A percentile compares a stretch with the other conserved stretches of the same genome.
Conservation (phyloP, 2,113 vertebrate species). For the Alligator sinensis region DNA sequence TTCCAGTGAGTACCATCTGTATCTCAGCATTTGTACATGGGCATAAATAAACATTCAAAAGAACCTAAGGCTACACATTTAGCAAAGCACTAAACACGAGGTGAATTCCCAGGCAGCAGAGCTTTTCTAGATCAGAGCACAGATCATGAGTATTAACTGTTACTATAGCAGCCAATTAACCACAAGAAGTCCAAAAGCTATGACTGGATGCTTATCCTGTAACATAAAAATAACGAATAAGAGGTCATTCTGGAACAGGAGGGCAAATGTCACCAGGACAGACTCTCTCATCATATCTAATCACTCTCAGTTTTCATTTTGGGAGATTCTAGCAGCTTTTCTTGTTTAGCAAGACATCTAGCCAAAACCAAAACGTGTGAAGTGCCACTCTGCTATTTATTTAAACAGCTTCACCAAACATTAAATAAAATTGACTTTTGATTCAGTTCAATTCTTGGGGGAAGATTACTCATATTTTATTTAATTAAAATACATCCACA, state of each 20-base stretch:
- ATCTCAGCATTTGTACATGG: too few relatives aligned
- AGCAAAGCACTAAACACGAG: neutral
- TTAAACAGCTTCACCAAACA: neutral
- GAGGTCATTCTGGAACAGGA: neutral
- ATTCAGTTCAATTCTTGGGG: neutral
- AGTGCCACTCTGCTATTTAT: neutral
- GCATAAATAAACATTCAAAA: too few relatives aligned
- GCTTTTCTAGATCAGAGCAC: neutral
- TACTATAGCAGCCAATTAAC: neutral
- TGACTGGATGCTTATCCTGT: neutral
- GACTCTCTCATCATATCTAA: neutral
- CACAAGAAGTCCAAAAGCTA: neutral
- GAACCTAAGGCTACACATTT: neutral
- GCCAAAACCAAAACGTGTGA: neutral
- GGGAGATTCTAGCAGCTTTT: neutral
- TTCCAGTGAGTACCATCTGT: too few relatives aligned
- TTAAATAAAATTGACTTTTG: neutral
- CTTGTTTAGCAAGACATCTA: neutral
- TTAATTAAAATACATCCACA: slow-evolving; percentile 12
- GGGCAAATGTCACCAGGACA: neutral
- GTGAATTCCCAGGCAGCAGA: neutral
- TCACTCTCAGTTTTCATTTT: neutral
- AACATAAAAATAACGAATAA: neutral
- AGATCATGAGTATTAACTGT: neutral
- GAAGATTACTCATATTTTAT: neutral